Evolutionary conservation across 2,888 invertebrate species (phyloP), one percentile per base, ranked within the genome.

Genomic region (Odontocolon sp.): DNA sequence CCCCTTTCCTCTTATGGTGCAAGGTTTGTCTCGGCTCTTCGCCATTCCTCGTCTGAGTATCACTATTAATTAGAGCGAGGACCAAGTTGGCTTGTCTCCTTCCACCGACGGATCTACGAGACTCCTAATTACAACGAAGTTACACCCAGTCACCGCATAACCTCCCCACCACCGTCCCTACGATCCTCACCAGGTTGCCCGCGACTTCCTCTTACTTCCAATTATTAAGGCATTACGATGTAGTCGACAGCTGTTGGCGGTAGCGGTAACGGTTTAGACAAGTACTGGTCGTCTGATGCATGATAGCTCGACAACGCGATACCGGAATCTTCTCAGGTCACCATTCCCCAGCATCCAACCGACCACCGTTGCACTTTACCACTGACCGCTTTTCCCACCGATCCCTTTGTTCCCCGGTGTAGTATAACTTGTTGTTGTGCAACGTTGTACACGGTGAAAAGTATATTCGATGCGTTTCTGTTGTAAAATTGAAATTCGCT

Each of bases 31-130:
- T 33, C 66, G 67, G 14, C 40, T 68, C 52, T 52, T 11, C 61
- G 64, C 50, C 50, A 40, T 40, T 57, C 57, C 54, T 63, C 78
- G 63, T 63, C 77, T 61, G 52, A 74, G 82, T 85, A 85, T 86
- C 85, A 81, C 83, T 86, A 87, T 87, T 87, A 88, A 87, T 88
- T 87, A 87, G 83, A 82, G 72, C 77, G 73, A 76, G 73, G 77
- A 81, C 78, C 80, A 84, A 84, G 83, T 82, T 82, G 80, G 84
- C 81, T 83, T 84, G 85, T 86, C 85, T 84, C 82, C 80, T 78
- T 82, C 81, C 80, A 77, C 80, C 81, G 74, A 72, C 80, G 80
- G 78, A 81, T 82, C 77, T 80, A 76, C 81, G 82, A 82, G 79
- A 81, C 82, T 79, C 79, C 83, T 85, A 86, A 87, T 87, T 87